Conservation (phyloP, 2,797 vertebrate genomes). For the Esox lucius region DNA sequence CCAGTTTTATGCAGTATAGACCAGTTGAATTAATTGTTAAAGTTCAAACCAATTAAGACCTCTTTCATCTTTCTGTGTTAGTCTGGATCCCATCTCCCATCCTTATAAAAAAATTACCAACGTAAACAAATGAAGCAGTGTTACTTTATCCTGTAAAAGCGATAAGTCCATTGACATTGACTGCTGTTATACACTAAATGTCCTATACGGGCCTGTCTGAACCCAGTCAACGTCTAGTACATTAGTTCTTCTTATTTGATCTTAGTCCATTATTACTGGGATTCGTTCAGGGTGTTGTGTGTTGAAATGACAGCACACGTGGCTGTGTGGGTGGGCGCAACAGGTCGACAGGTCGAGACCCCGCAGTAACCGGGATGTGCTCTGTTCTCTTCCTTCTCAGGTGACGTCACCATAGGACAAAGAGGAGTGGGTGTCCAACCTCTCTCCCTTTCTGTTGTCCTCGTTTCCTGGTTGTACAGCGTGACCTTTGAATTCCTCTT, state of each 20-base stretch:
- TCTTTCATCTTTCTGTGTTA: background rate
- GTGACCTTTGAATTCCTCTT: conserved; percentile 21
- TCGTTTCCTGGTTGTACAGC: conserved; percentile 45
- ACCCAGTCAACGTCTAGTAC: conserved; percentile 40
- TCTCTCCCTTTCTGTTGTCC: conserved; percentile 52
- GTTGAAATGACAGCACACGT: conserved; percentile 47
- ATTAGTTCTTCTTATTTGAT: conserved; percentile 45
- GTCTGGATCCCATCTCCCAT: background rate
- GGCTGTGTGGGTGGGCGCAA: conserved; percentile 33
- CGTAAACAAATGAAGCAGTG: conserved; percentile 13
- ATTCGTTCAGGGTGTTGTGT: conserved; percentile 57
- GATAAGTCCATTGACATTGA: conserved; percentile 48
- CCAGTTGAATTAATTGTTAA: background rate
- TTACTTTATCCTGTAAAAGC: conserved; percentile 58
- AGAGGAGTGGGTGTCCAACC: conserved; percentile 47
- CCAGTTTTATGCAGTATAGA: background rate
- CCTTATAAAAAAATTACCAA: background rate
- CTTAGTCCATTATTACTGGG: conserved; percentile 57
- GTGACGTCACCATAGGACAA: conserved; percentile 41
- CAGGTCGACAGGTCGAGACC: conserved; percentile 53
- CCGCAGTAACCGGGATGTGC: conserved; percentile 38
- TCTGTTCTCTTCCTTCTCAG: conserved; percentile 45
- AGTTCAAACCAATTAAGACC: background rate
- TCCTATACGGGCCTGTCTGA: conserved; percentile 36
- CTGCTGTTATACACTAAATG: conserved; percentile 32